Evolutionary conservation across 2,888 invertebrate species (phyloP), one percentile per base, ranked within the genome.

Genomic region (Tipula lateralis): DNA sequence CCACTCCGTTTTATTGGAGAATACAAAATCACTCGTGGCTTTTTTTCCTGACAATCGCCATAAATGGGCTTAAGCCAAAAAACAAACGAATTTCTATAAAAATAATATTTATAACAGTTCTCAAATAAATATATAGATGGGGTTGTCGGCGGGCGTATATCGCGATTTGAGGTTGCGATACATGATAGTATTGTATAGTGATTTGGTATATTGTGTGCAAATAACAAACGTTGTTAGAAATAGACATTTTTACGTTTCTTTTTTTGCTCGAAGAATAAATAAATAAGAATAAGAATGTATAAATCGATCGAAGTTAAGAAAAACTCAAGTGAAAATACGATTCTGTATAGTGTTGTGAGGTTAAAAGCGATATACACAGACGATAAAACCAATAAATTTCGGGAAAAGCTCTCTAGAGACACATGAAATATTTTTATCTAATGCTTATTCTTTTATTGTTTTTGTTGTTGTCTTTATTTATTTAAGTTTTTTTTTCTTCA

Each of bases 371-470:
- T 66, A 66, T 66, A 66, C 66, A 66, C 66, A 66, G 24, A 66
- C 66, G 66, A 66, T 66, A 66, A 66, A 66, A 66, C 66, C 19
- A 66, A 66, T 66, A 66, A 66, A 66, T 66, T 66, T 66, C 12
- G 24, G 24, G 66, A 66, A 66, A 66, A 66, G 66, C 66, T 66
- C 66, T 66, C 66, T 24, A 66, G 66, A 66, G 66, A 66, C 66
- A 66, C 66, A 66, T 66, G 66, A 66, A 66, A 66, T 66, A 66
- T 66, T 66, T 66, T 66, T 66, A 66, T 66, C 66, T 66, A 66
- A 66, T 66, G 66, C 66, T 66, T 66, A 66, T 66, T 66, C 66
- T 66, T 66, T 66, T 66, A 66, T 66, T 66, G 66, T 24, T 24
- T 19, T 66, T 66, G 16, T 50, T 39, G 39, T 39, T 39, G 39